phyloP scores from a whole-genome alignment of 1,140 invertebrate species.

The Lamellibrachia luymesi region DNA sequence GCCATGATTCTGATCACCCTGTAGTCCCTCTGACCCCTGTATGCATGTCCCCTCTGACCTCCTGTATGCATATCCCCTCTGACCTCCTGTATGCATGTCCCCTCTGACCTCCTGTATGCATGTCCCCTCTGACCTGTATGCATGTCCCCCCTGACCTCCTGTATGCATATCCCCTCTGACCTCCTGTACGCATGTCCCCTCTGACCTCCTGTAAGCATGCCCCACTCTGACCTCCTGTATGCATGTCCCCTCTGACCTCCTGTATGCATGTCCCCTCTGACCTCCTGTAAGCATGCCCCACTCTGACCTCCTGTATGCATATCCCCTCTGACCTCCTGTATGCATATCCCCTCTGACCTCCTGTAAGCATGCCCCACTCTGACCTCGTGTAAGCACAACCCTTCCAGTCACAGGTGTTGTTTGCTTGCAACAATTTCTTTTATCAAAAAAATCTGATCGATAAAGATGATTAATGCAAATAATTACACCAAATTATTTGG shows the following conservation, averaged over 20 bases:
- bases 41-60: neutral
- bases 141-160: no score
- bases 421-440: neutral
- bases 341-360: neutral
- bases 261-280: no score
- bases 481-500: neutral
- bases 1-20: neutral
- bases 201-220: no score
- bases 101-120: neutral
- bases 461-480: neutral
- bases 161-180: neutral
- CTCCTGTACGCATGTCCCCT: neutral
- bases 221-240: neutral
- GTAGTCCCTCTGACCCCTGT: neutral
- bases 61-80: neutral
- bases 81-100: neutral
- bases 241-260: neutral
- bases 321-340: neutral
- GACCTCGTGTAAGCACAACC: neutral
- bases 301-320: neutral
- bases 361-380: neutral
- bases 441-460: neutral
- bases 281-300: no score
- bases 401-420: neutral
- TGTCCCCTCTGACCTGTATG: neutral